phyloP scores from a whole-genome alignment of 2,888 invertebrate genomes.

The Leptogaster cylindrica region DNA sequence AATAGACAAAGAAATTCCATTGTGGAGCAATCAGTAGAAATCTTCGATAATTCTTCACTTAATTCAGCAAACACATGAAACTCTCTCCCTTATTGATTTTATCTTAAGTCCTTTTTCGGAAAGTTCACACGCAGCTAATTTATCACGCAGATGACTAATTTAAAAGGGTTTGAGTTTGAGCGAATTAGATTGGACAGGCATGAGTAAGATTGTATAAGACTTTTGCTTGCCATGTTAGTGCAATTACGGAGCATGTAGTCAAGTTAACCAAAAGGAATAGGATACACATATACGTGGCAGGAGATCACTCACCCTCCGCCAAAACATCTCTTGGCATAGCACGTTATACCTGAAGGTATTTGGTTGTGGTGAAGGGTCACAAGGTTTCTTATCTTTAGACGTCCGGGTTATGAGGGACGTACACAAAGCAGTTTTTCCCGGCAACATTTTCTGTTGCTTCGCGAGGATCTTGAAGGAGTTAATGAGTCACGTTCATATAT shows the following conservation, averaged over 20 bases:
- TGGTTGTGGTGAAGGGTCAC: too few relatives aligned
- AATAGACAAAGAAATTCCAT: conserved; percentile 29
- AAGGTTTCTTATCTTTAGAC: conserved; percentile 18
- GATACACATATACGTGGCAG: too few relatives aligned
- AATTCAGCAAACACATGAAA: conserved; percentile 31
- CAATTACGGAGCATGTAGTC: conserved; percentile 25
- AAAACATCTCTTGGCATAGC: too few relatives aligned
- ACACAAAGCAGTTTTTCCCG: conserved; percentile 25
- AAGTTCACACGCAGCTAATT: conserved; percentile 45
- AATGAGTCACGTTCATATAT: conserved; percentile 46
- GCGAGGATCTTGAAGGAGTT: conserved; percentile 38
- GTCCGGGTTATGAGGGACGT: conserved; percentile 20
- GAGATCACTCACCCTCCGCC: too few relatives aligned
- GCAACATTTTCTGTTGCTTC: conserved; percentile 31
- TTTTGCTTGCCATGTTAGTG: conserved; percentile 33
- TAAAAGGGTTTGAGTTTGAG: conserved; percentile 25
- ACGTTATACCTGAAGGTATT: too few relatives aligned
- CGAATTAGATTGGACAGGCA: too few relatives aligned
- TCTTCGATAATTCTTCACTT: conserved; percentile 40
- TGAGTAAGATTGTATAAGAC: conserved; percentile 9
- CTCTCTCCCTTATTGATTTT: neutral
- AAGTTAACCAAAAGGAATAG: too few relatives aligned
- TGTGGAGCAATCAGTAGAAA: conserved; percentile 32
- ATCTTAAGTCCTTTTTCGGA: conserved; percentile 22
- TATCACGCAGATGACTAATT: conserved; percentile 47